Evolutionary conservation across 2,888 invertebrate genomes (phyloP).

Genomic region (Aquatica leii): DNA sequence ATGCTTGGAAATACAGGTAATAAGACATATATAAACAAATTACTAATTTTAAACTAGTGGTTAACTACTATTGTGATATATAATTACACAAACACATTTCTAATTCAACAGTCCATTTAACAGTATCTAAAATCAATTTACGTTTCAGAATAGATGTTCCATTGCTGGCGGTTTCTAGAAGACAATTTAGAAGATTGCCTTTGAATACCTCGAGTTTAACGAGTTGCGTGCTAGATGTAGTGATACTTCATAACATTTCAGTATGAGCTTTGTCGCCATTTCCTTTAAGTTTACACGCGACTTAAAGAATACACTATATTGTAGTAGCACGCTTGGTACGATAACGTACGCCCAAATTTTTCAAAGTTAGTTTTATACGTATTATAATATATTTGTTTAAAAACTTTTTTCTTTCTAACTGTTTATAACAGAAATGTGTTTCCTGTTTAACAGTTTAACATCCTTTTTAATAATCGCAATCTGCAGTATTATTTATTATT

Average conservation of each 20-base stretch:
- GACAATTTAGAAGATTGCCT: conserved; percentile 29
- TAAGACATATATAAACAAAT: not conserved
- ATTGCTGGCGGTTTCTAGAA: conserved; percentile 19
- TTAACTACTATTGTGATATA: conserved; percentile 16
- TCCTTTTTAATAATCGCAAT: not conserved
- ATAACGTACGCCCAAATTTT: conserved; percentile 7
- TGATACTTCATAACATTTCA: conserved; percentile 28
- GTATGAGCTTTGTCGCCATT: conserved; percentile 29
- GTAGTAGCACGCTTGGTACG: conserved; percentile 34
- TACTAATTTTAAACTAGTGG: conserved; percentile 9
- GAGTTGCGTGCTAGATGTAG: conserved; percentile 27
- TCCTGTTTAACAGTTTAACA: not conserved
- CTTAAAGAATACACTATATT: conserved; percentile 32
- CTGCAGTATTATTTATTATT: too few species aligned
- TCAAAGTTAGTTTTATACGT: conserved; percentile 2
- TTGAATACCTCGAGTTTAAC: conserved; percentile 27
- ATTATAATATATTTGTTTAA: conserved; percentile 6
- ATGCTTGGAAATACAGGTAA: too few species aligned
- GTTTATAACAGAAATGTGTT: not conserved
- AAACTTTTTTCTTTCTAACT: conserved; percentile 10
- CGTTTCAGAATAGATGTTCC: conserved; percentile 21
- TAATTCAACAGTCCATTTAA: conserved; percentile 25
- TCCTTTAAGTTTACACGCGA: conserved; percentile 27
- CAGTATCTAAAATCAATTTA: conserved; percentile 27
- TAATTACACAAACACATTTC: conserved; percentile 24